Percentiles rank a stretch among this genome's conserved stretches.
Evolutionary conservation across 2,888 invertebrate species (phyloP).

Genomic region (Lasioglossum zephyrum): DNA sequence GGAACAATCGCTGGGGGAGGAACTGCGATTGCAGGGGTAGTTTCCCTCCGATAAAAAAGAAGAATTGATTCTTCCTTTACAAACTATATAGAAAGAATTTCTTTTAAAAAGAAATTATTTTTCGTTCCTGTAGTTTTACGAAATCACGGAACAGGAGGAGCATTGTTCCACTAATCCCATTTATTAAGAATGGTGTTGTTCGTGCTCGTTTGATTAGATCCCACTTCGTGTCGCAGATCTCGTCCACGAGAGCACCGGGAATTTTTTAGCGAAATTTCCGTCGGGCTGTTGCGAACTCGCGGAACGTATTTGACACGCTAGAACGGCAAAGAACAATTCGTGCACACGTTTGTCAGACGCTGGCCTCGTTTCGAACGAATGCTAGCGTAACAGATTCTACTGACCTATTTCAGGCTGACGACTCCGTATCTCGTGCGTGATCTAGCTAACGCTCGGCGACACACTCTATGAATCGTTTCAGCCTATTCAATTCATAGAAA

Average conservation of each 20-base stretch:
- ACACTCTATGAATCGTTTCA: slow-evolving; percentile 19
- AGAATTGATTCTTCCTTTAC: neutral
- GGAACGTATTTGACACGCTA: neutral
- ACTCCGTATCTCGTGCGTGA: slow-evolving; percentile 28
- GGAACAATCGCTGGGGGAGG: slow-evolving; percentile 12
- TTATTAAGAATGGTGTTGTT: neutral
- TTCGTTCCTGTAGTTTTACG: neutral
- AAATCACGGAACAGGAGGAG: neutral
- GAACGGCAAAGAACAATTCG: slow-evolving; percentile 4
- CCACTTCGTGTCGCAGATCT: neutral
- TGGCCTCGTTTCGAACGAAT: slow-evolving; percentile 22
- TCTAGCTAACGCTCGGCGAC: slow-evolving; percentile 18
- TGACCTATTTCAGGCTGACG: slow-evolving; percentile 29
- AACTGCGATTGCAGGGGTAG: neutral
- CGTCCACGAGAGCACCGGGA: slow-evolving; percentile 15
- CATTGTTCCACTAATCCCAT: neutral
- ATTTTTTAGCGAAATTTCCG: neutral
- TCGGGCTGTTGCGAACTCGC: slow-evolving; percentile 4
- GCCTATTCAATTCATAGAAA: neutral
- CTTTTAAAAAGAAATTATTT: neutral
- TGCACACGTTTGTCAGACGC: neutral
- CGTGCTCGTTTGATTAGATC: neutral
- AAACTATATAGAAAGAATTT: neutral
- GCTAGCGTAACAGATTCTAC: slow-evolving; percentile 27
- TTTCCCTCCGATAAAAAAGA: neutral